These are phyloP conservation scores for Enteromius mattozi DNA, from an alignment of 2,797 vertebrate species.

Conservation along the genomic window DNA sequence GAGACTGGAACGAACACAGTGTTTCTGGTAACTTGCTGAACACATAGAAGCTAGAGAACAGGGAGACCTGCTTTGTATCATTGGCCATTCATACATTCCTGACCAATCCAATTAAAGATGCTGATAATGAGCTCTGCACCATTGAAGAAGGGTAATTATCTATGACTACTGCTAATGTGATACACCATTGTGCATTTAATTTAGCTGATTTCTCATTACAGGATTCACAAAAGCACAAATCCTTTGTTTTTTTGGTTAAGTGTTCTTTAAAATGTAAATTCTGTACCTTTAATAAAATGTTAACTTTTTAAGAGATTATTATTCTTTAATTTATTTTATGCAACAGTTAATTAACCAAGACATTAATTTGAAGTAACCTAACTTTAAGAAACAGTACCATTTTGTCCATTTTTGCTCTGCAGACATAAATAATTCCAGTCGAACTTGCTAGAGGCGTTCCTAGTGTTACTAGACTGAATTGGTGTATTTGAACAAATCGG, in stretches of 20 bases:
- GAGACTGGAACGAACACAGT: neutral
- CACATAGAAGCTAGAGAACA: conserved; percentile 3
- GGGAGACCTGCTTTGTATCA: neutral
- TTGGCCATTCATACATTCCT: conserved; percentile 15
- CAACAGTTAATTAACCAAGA: neutral
- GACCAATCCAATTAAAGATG: conserved; percentile 19
- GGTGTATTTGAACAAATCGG: neutral
- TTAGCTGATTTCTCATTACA: neutral
- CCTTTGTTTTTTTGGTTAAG: neutral
- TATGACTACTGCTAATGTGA: conserved; percentile 12
- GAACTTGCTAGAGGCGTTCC: neutral
- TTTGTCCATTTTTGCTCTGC: neutral
- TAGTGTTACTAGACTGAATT: neutral
- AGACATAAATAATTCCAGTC: neutral
- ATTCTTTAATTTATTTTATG: too few relatives aligned
- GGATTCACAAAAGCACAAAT: neutral
- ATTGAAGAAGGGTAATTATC: conserved; percentile 3
- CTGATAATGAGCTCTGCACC: conserved; percentile 2
- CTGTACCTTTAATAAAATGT: neutral
- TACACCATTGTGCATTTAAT: neutral
- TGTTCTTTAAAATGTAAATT: neutral
- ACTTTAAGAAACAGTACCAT: neutral
- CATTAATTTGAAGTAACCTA: neutral
- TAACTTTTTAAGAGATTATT: neutral
- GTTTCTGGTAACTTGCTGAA: conserved; percentile 22